Conservation (phyloP, 1,140 invertebrate species). For the Lepidostoma basale region DNA sequence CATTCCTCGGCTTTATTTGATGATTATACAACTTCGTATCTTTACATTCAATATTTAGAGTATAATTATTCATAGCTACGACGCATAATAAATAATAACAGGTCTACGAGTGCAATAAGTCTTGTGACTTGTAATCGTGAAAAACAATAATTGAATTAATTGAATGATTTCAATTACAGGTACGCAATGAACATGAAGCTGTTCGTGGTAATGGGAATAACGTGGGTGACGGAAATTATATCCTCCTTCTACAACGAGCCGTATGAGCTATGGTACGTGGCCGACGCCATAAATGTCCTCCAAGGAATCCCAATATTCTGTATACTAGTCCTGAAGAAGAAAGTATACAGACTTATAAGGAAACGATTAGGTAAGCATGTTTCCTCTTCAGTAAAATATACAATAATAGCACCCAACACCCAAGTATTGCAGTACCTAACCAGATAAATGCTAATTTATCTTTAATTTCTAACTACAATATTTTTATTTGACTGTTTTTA, state of each 20-base stretch:
- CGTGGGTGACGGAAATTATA: constrained; percentile 71
- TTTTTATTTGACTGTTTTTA: background rate
- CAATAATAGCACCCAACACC: background rate
- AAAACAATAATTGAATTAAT: background rate
- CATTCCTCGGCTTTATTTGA: no score
- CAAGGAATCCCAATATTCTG: constrained; percentile 70
- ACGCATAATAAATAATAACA: background rate
- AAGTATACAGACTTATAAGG: constrained; percentile 61
- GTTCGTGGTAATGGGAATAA: constrained; percentile 77
- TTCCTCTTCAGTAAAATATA: background rate
- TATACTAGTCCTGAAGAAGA: constrained; percentile 68
- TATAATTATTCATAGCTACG: background rate
- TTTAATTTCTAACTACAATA: background rate
- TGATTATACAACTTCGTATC: background rate
- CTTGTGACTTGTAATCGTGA: background rate
- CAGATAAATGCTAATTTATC: background rate
- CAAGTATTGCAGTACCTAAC: background rate
- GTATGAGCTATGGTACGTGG: constrained; percentile 60
- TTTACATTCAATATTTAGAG: background rate
- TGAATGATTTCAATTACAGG: constrained; percentile 57
- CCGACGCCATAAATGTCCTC: constrained; percentile 67
- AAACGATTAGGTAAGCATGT: constrained; percentile 58
- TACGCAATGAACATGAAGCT: constrained; percentile 73
- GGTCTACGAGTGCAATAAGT: background rate
- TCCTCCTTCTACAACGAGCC: constrained; percentile 61